Conservation (phyloP, 1,140 invertebrate genomes). For the Drosophila azteca region DNA sequence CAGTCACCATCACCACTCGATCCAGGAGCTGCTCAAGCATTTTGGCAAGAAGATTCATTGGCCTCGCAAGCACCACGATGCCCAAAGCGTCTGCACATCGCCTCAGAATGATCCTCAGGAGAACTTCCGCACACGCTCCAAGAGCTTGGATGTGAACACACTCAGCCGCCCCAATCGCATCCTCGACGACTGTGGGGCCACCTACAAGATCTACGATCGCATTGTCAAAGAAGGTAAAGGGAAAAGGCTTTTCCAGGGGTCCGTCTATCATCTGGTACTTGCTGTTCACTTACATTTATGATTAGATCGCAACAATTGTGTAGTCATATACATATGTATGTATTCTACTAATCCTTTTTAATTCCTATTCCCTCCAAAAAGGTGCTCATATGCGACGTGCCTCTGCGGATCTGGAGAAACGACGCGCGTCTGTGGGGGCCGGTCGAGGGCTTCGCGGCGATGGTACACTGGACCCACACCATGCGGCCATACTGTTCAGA, state of each 20-base stretch:
- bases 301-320: background rate
- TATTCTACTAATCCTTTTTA: background rate
- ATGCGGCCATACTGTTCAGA: conserved; percentile 94
- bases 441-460: conserved; percentile 81
- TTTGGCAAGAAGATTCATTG: conserved; percentile 88
- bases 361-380: conserved; percentile 65
- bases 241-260: background rate
- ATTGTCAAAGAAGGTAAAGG: conserved; percentile 91
- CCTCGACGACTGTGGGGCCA: conserved; percentile 89
- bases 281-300: conserved; percentile 45
- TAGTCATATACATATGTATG: too few relatives aligned
- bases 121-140: conserved; percentile 89
- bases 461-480: conserved; percentile 89
- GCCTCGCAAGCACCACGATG: conserved; percentile 85
- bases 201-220: conserved; percentile 91
- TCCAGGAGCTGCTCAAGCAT: conserved; percentile 89
- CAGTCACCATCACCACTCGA: conserved; percentile 86
- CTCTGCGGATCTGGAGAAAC: conserved; percentile 89
- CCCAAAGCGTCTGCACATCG: conserved; percentile 83
- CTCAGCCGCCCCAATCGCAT: conserved; percentile 83
- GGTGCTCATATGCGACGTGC: conserved; percentile 89
- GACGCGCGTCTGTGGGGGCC: conserved; percentile 89
- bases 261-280: conserved; percentile 57
- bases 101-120: conserved; percentile 85
- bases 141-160: conserved; percentile 89